These are phyloP conservation scores for Perithous albicinctus DNA, from an alignment of 2,888 invertebrate species.

Conservation along the genomic window DNA sequence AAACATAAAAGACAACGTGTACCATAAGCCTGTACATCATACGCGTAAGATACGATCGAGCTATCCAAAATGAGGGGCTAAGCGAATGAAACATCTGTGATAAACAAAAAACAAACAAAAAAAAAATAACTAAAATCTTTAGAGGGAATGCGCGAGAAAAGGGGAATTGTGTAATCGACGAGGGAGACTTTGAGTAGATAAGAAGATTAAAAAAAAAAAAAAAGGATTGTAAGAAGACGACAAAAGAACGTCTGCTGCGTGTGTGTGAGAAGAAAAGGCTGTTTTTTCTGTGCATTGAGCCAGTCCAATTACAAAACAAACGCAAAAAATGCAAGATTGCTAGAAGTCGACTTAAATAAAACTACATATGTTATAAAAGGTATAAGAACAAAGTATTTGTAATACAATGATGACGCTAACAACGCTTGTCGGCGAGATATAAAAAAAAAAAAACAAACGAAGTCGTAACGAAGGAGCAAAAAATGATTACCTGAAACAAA, in stretches of 20 bases:
- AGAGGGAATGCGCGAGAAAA: conserved; percentile 70
- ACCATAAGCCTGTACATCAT: conserved; percentile 56
- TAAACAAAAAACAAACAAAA: conserved; percentile 74
- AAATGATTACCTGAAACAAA: conserved; percentile 32
- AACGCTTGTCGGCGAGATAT: conserved; percentile 8
- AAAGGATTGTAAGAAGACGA: not conserved
- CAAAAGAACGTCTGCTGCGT: conserved; percentile 51
- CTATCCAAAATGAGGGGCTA: conserved; percentile 72
- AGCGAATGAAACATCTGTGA: conserved; percentile 86
- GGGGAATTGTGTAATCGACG: conserved; percentile 41
- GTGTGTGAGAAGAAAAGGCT: conserved; percentile 68
- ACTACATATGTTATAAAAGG: conserved; percentile 52
- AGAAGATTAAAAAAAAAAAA: conserved; percentile 55
- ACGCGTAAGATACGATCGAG: conserved; percentile 59
- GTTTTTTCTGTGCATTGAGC: conserved; percentile 69
- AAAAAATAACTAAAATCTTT: conserved; percentile 71
- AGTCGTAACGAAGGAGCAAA: conserved; percentile 10
- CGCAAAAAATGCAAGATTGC: conserved; percentile 64
- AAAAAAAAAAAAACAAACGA: not conserved
- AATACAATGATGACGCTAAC: conserved; percentile 15
- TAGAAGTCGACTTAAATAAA: conserved; percentile 67
- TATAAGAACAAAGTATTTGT: conserved; percentile 34
- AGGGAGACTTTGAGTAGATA: conserved; percentile 25
- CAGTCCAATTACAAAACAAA: conserved; percentile 67
- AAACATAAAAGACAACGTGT: conserved; percentile 30